phyloP scores from a whole-genome alignment of 2,113 vertebrate species.

The Syngnathus typhle region DNA sequence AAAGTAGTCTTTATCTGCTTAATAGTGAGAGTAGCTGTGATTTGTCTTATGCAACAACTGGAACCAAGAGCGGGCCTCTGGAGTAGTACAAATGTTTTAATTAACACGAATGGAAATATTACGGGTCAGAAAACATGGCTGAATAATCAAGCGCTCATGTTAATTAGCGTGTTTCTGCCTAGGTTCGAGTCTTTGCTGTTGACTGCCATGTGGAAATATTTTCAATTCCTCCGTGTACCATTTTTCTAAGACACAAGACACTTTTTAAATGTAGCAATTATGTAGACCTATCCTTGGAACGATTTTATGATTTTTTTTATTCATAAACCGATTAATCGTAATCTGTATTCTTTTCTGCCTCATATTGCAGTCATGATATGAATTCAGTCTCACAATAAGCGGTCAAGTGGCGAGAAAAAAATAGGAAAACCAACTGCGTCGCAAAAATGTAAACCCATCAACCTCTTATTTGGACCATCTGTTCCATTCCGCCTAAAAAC shows the following conservation, averaged over 20 bases:
- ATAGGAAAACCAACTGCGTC: background rate
- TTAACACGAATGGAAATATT: background rate
- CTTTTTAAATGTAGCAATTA: background rate
- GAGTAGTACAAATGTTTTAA: background rate
- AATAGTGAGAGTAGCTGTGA: no score
- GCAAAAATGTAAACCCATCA: background rate
- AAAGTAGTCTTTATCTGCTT: background rate
- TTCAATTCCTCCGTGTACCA: background rate
- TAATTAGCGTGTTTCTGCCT: background rate
- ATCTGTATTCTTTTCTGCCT: background rate
- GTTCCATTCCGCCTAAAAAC: conserved; percentile 17
- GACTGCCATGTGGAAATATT: background rate
- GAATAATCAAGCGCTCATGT: conserved; percentile 41
- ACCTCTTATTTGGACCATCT: background rate
- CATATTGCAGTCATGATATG: background rate
- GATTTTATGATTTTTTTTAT: no score
- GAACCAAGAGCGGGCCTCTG: background rate
- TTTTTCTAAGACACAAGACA: background rate
- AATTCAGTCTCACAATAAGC: background rate
- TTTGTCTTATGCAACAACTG: no score
- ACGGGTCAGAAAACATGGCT: background rate
- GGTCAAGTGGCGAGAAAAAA: background rate
- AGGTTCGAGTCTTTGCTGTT: background rate
- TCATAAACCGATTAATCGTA: no score
- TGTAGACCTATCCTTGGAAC: no score